Conservation (phyloP, 2,113 vertebrate species). For the Ibidorhyncha struthersii region DNA sequence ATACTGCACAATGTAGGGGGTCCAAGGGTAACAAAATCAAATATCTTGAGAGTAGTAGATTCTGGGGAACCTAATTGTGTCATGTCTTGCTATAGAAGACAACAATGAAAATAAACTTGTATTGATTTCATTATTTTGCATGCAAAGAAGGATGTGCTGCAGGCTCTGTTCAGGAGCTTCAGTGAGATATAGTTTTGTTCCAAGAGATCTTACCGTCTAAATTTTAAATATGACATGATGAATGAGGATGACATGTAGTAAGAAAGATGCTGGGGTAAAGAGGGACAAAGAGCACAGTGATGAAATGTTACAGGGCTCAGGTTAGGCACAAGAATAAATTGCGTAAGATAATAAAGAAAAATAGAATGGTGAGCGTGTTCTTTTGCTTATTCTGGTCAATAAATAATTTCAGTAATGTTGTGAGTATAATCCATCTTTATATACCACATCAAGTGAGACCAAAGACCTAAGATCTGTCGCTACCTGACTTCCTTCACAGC, state of each 20-base stretch:
- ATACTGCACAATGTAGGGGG: fast-evolving
- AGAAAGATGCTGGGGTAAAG: background rate
- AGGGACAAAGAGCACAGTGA: background rate
- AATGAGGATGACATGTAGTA: background rate
- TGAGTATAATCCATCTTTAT: background rate
- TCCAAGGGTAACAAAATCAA: background rate
- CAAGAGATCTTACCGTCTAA: background rate
- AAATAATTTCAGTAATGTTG: slow-evolving; percentile 16
- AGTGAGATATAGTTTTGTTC: background rate
- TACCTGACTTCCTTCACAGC: background rate
- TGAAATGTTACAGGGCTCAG: background rate
- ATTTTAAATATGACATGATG: slow-evolving; percentile 32
- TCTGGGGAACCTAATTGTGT: background rate
- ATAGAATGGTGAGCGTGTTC: background rate
- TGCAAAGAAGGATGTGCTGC: background rate
- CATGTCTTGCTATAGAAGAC: background rate
- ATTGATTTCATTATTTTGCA: background rate
- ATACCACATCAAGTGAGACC: background rate
- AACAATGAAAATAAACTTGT: background rate
- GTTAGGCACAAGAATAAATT: slow-evolving; percentile 12
- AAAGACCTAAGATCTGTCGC: background rate
- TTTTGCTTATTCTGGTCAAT: slow-evolving; percentile 13
- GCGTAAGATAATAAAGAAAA: background rate
- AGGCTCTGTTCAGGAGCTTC: background rate
- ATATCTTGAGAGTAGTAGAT: background rate